Conservation (phyloP, 2,113 vertebrate species). For the Perccottus glenii region DNA sequence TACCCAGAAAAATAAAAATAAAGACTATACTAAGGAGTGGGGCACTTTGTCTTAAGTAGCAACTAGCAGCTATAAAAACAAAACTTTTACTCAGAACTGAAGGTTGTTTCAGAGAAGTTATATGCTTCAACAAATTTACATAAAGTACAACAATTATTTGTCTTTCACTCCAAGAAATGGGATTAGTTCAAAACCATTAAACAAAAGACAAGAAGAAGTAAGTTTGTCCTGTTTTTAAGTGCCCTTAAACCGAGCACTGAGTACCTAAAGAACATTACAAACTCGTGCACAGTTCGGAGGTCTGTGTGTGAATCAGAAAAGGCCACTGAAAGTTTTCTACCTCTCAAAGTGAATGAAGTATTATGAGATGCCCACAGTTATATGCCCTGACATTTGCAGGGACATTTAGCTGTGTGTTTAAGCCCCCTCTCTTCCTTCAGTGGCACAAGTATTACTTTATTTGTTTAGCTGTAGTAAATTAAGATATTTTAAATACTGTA, state of each 20-base stretch:
- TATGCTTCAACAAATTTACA: too few species aligned
- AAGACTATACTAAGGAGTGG: too few species aligned
- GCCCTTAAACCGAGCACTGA: constrained; percentile 10
- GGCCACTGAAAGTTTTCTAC: constrained; percentile 36
- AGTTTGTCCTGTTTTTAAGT: constrained; percentile 6
- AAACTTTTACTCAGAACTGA: too few species aligned
- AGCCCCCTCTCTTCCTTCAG: constrained; percentile 27
- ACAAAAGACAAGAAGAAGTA: too few species aligned
- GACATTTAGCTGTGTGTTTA: constrained; percentile 20
- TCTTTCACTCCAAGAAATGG: too few species aligned
- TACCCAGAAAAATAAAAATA: too few species aligned
- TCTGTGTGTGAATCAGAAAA: background rate
- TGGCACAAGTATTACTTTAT: constrained; percentile 67
- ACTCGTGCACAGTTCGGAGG: background rate
- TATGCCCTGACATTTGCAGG: constrained; percentile 2
- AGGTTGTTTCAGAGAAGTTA: too few species aligned
- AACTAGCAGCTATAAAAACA: too few species aligned
- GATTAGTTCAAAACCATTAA: too few species aligned
- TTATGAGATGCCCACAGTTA: background rate
- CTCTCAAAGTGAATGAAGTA: constrained; percentile 25
- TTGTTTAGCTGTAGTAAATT: constrained; percentile 74
- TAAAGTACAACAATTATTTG: too few species aligned
- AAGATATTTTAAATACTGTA: constrained; percentile 80
- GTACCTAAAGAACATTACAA: background rate
- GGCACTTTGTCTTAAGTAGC: too few species aligned